Conservation (phyloP, 2,797 vertebrate genomes). For the Capromys pilorides region DNA sequence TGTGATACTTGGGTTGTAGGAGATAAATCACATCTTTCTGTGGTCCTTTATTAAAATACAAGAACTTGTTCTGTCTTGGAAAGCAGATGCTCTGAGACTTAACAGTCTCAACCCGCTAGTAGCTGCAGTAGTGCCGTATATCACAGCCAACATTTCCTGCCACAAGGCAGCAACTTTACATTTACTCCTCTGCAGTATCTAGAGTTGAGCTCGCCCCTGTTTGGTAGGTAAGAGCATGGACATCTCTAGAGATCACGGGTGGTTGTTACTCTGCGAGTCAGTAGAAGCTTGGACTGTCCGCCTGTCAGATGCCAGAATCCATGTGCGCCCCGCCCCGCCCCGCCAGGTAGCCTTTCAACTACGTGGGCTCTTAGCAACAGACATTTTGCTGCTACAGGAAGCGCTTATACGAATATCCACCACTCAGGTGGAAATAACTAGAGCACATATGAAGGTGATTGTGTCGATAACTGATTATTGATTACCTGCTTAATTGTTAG, state of each 20-base stretch:
- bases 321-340: background rate
- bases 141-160: background rate
- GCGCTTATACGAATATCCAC: background rate
- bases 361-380: background rate
- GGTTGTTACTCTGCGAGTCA: background rate
- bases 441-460: background rate
- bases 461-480: background rate
- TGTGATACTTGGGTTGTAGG: background rate
- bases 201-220: background rate
- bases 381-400: background rate
- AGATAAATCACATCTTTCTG: background rate
- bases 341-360: background rate
- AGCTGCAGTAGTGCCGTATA: background rate
- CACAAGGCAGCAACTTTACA: background rate
- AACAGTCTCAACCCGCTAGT: background rate
- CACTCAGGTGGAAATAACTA: background rate
- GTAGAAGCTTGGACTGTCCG: background rate
- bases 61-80: background rate
- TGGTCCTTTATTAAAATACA: conserved; percentile 13
- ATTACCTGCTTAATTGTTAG: background rate
- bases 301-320: background rate
- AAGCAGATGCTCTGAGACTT: background rate
- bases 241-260: background rate
- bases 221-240: background rate
- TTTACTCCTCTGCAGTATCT: background rate